Conservation (phyloP, 1,140 invertebrate species). For the Lineus longissimus region DNA sequence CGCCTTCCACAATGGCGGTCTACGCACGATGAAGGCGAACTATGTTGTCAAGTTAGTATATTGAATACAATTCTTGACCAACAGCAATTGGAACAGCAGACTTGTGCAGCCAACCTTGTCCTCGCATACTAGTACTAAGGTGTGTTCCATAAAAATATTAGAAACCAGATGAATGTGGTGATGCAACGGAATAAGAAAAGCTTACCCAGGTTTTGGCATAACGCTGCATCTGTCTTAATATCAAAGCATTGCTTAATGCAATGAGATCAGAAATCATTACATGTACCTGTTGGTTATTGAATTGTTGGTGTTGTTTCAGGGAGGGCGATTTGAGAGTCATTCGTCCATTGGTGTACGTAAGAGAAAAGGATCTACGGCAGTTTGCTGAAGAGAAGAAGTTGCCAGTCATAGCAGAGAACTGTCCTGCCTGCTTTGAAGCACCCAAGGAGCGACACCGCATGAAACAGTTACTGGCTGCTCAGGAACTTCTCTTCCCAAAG, state of each 20-base stretch:
- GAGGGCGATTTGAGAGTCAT: constrained; percentile 78
- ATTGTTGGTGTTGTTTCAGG: constrained; percentile 60
- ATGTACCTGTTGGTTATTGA: constrained; percentile 10
- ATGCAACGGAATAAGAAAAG: too few relatives aligned
- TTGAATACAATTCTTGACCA: too few relatives aligned
- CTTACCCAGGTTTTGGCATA: too few relatives aligned
- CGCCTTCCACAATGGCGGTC: constrained; percentile 73
- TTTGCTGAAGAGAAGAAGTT: constrained; percentile 67
- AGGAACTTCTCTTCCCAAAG: constrained; percentile 71
- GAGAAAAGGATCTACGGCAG: constrained; percentile 68
- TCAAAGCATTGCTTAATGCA: too few relatives aligned
- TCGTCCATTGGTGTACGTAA: constrained; percentile 80
- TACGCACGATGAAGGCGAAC: constrained; percentile 78
- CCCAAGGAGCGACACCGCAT: constrained; percentile 66
- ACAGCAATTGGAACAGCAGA: too few relatives aligned
- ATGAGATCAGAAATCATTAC: too few relatives aligned
- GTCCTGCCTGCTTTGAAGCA: constrained; percentile 63
- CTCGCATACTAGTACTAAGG: too few relatives aligned
- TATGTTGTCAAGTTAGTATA: constrained; percentile 61
- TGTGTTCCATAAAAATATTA: too few relatives aligned
- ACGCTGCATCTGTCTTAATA: too few relatives aligned
- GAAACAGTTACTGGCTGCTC: constrained; percentile 69
- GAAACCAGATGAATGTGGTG: too few relatives aligned
- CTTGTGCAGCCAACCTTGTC: too few relatives aligned
- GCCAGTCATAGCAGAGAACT: constrained; percentile 64